Percentiles rank a stretch among this genome's conserved stretches.
Evolutionary conservation across 2,888 invertebrate genomes (phyloP).

Genomic region (Apodemia mormo): DNA sequence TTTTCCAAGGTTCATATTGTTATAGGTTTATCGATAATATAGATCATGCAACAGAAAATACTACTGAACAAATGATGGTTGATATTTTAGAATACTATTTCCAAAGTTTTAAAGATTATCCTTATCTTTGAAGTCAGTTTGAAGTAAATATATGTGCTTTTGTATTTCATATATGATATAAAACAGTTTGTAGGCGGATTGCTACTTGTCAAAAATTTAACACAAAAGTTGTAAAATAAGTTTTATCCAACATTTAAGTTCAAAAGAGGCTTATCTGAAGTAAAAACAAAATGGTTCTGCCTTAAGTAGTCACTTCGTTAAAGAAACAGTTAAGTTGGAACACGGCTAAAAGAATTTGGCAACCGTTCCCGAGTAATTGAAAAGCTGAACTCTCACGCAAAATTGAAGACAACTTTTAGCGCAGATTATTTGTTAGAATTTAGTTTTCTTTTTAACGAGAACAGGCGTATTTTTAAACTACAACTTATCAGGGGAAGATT

Average conservation of each 20-base stretch:
- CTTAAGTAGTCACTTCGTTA: constrained; percentile 16
- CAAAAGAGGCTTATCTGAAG: background rate
- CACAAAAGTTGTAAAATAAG: background rate
- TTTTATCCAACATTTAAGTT: background rate
- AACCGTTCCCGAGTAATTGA: constrained; percentile 23
- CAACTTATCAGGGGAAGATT: too few species aligned
- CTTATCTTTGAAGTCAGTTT: too few species aligned
- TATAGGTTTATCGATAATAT: too few species aligned
- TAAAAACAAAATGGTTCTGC: background rate
- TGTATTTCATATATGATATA: background rate
- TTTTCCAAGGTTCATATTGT: too few species aligned
- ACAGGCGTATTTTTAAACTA: background rate
- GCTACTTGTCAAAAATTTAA: background rate
- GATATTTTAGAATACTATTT: too few species aligned
- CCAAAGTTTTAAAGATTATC: too few species aligned
- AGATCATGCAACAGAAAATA: too few species aligned
- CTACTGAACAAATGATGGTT: too few species aligned
- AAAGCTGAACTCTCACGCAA: constrained; percentile 21
- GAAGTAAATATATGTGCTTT: too few species aligned
- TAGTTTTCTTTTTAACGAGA: background rate
- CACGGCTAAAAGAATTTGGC: constrained; percentile 25
- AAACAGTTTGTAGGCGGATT: background rate
- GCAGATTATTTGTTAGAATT: background rate
- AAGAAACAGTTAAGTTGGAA: constrained; percentile 8
- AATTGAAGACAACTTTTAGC: background rate